Conservation (phyloP, 2,797 vertebrate genomes). For the Spheniscus humboldti region DNA sequence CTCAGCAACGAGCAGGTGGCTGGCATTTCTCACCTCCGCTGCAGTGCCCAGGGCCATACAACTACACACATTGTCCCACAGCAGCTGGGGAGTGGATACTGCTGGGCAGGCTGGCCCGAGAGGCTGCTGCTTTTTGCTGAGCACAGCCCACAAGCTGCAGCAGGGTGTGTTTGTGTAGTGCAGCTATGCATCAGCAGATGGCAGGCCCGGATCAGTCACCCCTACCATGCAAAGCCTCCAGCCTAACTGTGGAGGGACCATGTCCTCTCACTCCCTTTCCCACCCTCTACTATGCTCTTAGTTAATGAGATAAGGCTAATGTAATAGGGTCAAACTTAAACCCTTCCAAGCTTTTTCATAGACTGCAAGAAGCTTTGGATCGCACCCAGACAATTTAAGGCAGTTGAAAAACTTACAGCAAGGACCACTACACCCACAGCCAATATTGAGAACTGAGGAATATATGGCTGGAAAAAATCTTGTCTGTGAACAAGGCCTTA, state of each 20-base stretch:
- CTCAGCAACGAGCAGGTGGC: not conserved
- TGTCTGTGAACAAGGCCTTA: not conserved
- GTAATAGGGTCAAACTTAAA: not conserved
- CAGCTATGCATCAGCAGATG: not conserved
- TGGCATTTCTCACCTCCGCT: not conserved
- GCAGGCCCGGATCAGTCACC: not conserved
- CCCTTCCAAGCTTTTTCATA: not conserved
- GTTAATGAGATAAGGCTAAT: not conserved
- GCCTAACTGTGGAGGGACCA: not conserved
- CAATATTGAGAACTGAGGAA: not conserved
- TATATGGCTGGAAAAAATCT: not conserved
- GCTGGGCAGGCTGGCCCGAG: not conserved
- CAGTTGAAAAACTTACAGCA: not conserved
- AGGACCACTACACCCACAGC: not conserved
- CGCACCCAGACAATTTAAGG: not conserved
- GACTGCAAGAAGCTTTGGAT: not conserved
- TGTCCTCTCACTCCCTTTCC: not conserved
- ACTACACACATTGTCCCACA: rapidly evolving
- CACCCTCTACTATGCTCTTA: not conserved
- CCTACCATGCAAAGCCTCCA: not conserved
- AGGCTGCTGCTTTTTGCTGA: not conserved
- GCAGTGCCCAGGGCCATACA: not conserved
- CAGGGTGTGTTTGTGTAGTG: not conserved
- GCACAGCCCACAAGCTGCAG: not conserved
- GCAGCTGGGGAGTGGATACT: rapidly evolving